These are phyloP conservation scores for Ctenodactylus gundi DNA, from an alignment of 2,113 vertebrate genomes.

Conservation along the genomic window DNA sequence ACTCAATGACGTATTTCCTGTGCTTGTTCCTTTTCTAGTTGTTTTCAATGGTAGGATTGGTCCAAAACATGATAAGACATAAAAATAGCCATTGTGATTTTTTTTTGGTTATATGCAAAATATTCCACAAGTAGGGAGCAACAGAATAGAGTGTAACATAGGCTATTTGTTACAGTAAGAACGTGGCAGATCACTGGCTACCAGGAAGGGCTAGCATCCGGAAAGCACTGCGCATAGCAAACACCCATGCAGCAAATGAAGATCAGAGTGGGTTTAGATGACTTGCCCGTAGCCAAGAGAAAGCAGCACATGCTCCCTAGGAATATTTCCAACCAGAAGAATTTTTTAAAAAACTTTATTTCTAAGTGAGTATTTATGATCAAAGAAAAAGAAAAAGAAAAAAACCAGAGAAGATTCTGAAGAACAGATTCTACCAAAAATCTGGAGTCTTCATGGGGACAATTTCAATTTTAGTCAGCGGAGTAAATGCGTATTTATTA, in stretches of 20 bases:
- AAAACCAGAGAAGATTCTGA: neutral
- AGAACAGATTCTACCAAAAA: neutral
- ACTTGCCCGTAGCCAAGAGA: neutral
- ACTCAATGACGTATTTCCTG: too few species aligned
- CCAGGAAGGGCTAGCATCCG: neutral
- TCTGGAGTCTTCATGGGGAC: neutral
- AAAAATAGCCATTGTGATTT: neutral
- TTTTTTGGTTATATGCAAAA: neutral
- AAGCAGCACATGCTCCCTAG: neutral
- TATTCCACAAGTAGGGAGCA: neutral
- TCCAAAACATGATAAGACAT: neutral
- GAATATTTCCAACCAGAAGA: neutral
- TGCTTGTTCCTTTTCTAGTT: neutral
- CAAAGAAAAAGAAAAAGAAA: neutral
- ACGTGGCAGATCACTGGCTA: neutral
- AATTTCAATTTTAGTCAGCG: neutral
- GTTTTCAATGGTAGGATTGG: neutral
- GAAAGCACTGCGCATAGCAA: neutral
- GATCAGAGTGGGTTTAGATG: neutral
- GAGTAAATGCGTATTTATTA: neutral
- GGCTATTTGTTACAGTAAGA: neutral
- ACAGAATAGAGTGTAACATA: neutral
- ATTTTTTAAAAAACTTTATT: neutral
- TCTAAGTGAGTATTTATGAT: neutral
- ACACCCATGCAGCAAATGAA: neutral